Conservation (phyloP, 2,888 invertebrate genomes). For the Xestoiulus laeticollis region DNA sequence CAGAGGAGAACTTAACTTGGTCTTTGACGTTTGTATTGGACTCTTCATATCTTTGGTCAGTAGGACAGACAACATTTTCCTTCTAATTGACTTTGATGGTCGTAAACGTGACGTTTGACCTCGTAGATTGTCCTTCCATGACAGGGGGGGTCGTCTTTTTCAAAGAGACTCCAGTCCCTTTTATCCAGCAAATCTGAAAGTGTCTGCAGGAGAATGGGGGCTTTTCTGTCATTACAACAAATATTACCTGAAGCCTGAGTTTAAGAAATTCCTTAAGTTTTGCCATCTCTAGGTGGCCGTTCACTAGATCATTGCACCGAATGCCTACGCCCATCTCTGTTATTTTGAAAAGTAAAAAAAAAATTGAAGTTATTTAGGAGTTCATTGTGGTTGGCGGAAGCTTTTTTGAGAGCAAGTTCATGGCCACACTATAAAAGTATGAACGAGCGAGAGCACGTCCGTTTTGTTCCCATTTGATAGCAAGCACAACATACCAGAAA, state of each 20-base stretch:
- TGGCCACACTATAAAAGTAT: slow-evolving; percentile 24
- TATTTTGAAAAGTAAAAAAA: not conserved
- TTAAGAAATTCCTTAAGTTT: slow-evolving; percentile 38
- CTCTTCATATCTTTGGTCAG: slow-evolving; percentile 24
- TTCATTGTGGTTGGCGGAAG: slow-evolving; percentile 40
- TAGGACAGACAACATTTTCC: not conserved
- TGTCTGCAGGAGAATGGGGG: not conserved
- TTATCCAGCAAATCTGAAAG: not conserved
- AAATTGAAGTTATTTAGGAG: not conserved
- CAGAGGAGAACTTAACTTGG: not conserved
- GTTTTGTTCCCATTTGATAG: not conserved
- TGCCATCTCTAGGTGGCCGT: not conserved
- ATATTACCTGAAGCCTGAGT: slow-evolving; percentile 31
- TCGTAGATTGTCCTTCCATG: not conserved
- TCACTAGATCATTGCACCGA: slow-evolving; percentile 37
- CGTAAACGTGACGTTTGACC: not conserved
- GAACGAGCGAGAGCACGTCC: slow-evolving; percentile 9
- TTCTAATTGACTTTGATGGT: not conserved
- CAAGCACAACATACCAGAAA: not conserved
- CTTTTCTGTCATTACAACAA: not conserved
- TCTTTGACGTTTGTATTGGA: not conserved
- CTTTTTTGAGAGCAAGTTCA: slow-evolving; percentile 38
- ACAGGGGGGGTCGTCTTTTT: slow-evolving; percentile 2
- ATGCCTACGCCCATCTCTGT: slow-evolving; percentile 39
- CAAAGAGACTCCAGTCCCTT: not conserved